Evolutionary conservation across 2,113 vertebrate species (phyloP).

Genomic region (Tragelaphus strepsiceros): DNA sequence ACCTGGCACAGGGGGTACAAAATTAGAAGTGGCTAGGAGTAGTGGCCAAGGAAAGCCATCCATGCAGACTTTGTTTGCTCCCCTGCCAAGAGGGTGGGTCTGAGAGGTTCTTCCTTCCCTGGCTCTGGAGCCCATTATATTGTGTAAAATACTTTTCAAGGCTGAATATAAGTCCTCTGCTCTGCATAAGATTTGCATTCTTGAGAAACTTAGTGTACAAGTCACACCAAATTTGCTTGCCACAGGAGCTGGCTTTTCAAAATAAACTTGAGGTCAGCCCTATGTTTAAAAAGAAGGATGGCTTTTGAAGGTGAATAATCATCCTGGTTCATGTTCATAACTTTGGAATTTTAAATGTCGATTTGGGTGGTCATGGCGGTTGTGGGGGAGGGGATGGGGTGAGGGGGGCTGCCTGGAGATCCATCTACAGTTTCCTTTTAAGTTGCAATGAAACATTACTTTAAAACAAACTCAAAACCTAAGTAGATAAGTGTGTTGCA

Average conservation of each 20-base stretch:
- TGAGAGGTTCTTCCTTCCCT: background rate
- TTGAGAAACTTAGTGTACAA: background rate
- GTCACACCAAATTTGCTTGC: conserved; percentile 17
- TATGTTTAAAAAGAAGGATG: conserved; percentile 13
- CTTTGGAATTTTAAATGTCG: background rate
- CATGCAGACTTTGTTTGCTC: background rate
- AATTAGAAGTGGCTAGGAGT: background rate
- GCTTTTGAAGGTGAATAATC: background rate
- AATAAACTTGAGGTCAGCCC: conserved; percentile 12
- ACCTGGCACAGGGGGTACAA: background rate
- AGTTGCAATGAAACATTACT: background rate
- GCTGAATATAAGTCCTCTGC: background rate
- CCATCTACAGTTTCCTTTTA: background rate
- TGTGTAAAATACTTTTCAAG: background rate
- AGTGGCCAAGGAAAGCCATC: background rate
- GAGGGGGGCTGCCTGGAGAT: background rate
- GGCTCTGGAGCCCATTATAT: background rate
- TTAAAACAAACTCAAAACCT: background rate
- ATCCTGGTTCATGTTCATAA: background rate
- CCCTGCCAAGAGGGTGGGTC: background rate
- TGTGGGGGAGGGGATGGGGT: fast-evolving
- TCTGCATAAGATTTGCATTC: background rate
- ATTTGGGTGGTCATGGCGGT: background rate
- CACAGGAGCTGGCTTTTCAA: conserved; percentile 39
- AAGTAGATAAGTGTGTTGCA: background rate